Evolutionary conservation across 2,797 vertebrate species (phyloP).

Genomic region (Pseudopleuronectes americanus): DNA sequence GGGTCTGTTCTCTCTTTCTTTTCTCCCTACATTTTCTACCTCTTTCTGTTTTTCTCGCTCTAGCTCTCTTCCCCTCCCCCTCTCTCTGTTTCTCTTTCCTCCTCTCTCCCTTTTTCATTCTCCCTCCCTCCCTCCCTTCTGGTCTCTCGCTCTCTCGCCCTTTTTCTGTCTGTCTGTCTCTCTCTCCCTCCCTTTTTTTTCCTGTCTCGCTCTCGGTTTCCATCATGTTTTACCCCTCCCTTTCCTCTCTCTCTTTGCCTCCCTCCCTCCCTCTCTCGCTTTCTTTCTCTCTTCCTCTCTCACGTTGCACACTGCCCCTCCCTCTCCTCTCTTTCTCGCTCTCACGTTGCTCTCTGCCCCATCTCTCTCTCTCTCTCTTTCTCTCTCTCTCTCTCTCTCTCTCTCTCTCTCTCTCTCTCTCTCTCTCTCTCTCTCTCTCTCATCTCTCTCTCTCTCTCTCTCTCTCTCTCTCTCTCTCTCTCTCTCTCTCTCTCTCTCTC

Average conservation of each 20-base stretch:
- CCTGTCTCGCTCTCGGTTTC: slow-evolving; percentile 57
- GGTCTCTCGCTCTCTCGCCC: slow-evolving; percentile 42
- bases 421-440: slow-evolving; percentile 22
- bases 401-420: slow-evolving; percentile 10
- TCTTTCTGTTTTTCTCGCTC: slow-evolving; percentile 48
- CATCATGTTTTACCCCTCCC: slow-evolving; percentile 61
- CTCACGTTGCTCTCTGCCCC: slow-evolving; percentile 23
- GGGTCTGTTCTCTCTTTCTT: slow-evolving; percentile 56
- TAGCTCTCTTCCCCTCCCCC: slow-evolving; percentile 36
- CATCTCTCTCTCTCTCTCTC: slow-evolving; percentile 46
- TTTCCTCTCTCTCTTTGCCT: slow-evolving; percentile 40
- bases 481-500: slow-evolving; percentile 30
- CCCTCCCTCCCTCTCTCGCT: slow-evolving; percentile 14
- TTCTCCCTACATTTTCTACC: slow-evolving; percentile 50
- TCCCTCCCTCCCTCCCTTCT: slow-evolving; percentile 26
- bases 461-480: slow-evolving; percentile 42
- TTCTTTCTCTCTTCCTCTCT: slow-evolving; percentile 29
- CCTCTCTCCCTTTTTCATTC: slow-evolving; percentile 35
- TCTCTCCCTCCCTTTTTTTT: slow-evolving; percentile 46
- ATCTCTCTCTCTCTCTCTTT: slow-evolving; percentile 40
- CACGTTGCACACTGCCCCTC: slow-evolving; percentile 18
- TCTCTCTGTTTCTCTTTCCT: slow-evolving; percentile 50
- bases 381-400: slow-evolving; percentile 36
- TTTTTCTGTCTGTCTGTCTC: slow-evolving; percentile 25
- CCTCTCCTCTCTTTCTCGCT: slow-evolving; percentile 43